A percentile compares a stretch with the other conserved stretches of the same genome.
Conservation (phyloP, 2,797 vertebrate genomes). For the Acestrorhynchus altus region DNA sequence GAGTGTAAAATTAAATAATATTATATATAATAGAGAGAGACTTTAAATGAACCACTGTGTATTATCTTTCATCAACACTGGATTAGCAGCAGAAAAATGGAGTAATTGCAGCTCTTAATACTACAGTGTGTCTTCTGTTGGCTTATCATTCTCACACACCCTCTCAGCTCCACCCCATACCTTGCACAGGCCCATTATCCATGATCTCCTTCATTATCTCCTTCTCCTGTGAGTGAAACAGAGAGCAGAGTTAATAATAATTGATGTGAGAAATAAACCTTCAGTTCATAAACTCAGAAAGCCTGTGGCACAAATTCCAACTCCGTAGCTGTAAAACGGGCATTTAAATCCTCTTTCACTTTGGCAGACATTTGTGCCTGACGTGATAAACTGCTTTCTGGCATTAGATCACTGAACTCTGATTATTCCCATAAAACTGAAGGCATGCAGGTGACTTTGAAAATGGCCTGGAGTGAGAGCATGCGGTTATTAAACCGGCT, state of each 20-base stretch:
- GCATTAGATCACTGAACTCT: background rate
- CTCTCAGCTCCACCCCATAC: slow-evolving; percentile 69
- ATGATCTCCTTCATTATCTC: slow-evolving; percentile 98
- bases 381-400: background rate
- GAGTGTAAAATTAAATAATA: no score
- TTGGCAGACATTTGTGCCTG: background rate
- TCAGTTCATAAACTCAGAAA: background rate
- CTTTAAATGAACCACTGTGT: background rate
- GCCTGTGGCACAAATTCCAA: background rate
- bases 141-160: slow-evolving; percentile 4
- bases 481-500: background rate
- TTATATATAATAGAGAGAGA: no score
- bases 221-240: slow-evolving; percentile 83
- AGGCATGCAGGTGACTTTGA: background rate
- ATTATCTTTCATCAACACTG: background rate
- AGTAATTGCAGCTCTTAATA: background rate
- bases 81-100: no score
- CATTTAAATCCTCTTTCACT: background rate
- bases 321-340: background rate
- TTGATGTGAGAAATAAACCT: background rate
- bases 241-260: slow-evolving; percentile 30
- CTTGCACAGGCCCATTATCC: slow-evolving; percentile 97
- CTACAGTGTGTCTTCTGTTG: background rate
- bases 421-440: background rate
- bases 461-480: background rate